Evolutionary conservation across 1,140 invertebrate species (phyloP), one percentile per base, ranked within the genome.

Genomic region (Lucilia cuprina): DNA sequence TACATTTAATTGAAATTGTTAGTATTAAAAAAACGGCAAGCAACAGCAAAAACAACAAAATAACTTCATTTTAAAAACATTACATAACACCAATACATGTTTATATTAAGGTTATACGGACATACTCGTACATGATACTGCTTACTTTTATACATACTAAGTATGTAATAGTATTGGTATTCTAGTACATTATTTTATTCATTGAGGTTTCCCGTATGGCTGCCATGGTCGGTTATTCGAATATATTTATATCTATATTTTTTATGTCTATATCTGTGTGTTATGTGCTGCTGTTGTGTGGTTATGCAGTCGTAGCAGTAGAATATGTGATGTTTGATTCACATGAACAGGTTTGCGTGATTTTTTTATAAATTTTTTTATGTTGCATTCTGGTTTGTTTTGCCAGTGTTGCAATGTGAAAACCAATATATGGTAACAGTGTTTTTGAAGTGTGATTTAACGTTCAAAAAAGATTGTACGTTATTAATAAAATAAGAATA

Each of bases 11-110:
- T 70, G 65, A 70, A 70, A 70, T 70, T 70, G 19, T 70, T 70
- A 25, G 65, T 70, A 60, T 60, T 60, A 60, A 60, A 60, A 60
- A 60, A 60, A 60, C 2, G 21, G 21, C 13, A 60, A 60, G 13
- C 50, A 60, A 60, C 50, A 60, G 13, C 50, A 60, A 60, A 5
- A 60, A 70, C 14, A 19, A 70, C 25, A 70, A 70, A 70, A 70
- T 70, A 70, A 70, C 65, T 70, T 70, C 65, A 70, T 70, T 70
- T 70, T 19, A 70, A 70, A 60, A 70, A 21, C 65, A 70, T 70
- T 70, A 70, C 21, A 21, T 12, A 70, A 25, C 21, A 21, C 65
- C 14, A 60, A 60, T 60, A n/a, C 55, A 60, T n/a, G 2, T 60
- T 60, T 12, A 60, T 21, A 70, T 25, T 21, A 21, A 19, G n/a